Evolutionary conservation across 2,888 invertebrate species (phyloP).

Genomic region (Lepidochitona cinerea): DNA sequence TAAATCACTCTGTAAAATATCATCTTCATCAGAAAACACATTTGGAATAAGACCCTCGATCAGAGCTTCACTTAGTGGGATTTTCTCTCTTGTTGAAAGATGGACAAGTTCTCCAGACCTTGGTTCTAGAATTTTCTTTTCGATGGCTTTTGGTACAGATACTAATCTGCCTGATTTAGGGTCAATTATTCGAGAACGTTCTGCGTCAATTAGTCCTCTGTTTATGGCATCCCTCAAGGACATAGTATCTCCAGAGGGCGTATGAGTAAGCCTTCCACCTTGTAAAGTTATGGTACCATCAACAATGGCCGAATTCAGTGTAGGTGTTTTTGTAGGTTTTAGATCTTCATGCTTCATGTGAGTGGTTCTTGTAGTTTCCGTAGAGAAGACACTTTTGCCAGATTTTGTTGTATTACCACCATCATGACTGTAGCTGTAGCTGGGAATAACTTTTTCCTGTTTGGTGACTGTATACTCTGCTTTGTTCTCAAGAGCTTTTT

Average conservation of each 20-base stretch:
- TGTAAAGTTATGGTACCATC: slow-evolving; percentile 42
- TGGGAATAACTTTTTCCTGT: not conserved
- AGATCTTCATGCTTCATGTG: not conserved
- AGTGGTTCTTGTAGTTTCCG: not conserved
- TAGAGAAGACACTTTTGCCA: not conserved
- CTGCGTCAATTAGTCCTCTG: slow-evolving; percentile 72
- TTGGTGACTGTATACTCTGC: not conserved
- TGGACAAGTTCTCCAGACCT: slow-evolving; percentile 80
- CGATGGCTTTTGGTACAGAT: slow-evolving; percentile 91
- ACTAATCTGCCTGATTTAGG: slow-evolving; percentile 81
- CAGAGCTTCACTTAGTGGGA: slow-evolving; percentile 86
- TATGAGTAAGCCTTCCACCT: slow-evolving; percentile 46
- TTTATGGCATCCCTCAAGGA: slow-evolving; percentile 73
- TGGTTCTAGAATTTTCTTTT: slow-evolving; percentile 89
- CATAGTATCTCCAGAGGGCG: slow-evolving; percentile 42
- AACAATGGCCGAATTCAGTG: slow-evolving; percentile 49
- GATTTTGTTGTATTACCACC: not conserved
- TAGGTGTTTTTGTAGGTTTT: slow-evolving; percentile 7
- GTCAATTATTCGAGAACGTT: slow-evolving; percentile 50
- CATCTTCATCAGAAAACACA: slow-evolving; percentile 3
- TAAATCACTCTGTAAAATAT: slow-evolving; percentile 5
- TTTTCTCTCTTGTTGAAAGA: slow-evolving; percentile 78
- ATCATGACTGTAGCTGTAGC: not conserved
- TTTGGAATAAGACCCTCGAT: slow-evolving; percentile 63
- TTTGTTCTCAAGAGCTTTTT: not conserved